A percentile compares a stretch with the other conserved stretches of the same genome.
phyloP scores from a whole-genome alignment of 2,888 invertebrate genomes.

The Aspidiotus destructor region DNA sequence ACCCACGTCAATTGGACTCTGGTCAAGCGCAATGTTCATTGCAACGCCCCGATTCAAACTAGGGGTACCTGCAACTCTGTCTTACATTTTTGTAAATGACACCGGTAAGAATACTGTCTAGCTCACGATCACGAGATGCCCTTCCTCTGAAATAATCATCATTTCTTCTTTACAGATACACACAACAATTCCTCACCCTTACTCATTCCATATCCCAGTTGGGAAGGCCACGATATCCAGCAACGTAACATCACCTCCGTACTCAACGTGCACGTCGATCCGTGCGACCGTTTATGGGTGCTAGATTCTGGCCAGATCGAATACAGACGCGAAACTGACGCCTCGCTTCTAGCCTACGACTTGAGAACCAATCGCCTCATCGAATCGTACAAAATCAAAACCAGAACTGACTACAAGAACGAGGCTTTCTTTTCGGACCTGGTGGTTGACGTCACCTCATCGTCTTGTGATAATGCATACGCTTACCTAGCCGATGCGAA shows the following conservation, averaged over 20 bases:
- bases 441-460: constrained; percentile 59
- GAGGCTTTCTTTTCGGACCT: constrained; percentile 71
- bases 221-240: constrained; percentile 64
- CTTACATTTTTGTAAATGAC: constrained; percentile 36
- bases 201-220: constrained; percentile 64
- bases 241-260: constrained; percentile 43
- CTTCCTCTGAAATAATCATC: not conserved
- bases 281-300: constrained; percentile 67
- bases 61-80: constrained; percentile 39
- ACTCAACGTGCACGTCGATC: constrained; percentile 61
- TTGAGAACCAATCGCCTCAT: constrained; percentile 62
- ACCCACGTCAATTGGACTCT: constrained; percentile 38
- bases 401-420: constrained; percentile 55
- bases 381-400: constrained; percentile 58
- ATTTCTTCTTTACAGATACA: not conserved
- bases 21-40: constrained; percentile 38
- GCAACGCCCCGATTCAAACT: constrained; percentile 38
- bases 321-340: constrained; percentile 51
- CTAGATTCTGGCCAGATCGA: constrained; percentile 69
- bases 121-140: not conserved
- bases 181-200: constrained; percentile 50
- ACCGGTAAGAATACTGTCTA: constrained; percentile 26
- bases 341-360: constrained; percentile 61
- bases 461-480: constrained; percentile 63
- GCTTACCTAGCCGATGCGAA: constrained; percentile 64